Evolutionary conservation across 2,888 invertebrate species (phyloP), one percentile per base, ranked within the genome.

Genomic region (Thelaira solivaga): DNA sequence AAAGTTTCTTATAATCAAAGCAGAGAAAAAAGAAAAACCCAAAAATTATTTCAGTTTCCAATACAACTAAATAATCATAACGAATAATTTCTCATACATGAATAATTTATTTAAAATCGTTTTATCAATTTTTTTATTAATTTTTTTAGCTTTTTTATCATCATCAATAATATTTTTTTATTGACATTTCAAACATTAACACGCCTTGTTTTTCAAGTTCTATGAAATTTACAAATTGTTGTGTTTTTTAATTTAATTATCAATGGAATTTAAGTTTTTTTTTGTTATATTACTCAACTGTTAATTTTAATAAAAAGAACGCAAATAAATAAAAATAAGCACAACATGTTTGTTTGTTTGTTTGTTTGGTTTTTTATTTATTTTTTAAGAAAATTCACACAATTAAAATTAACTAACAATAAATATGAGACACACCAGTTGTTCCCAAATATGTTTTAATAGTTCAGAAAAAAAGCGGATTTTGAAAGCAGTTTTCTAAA

Each of bases 181-280:
- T 31, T 24, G 59, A 65, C 47, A 59, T 34, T 41, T 61, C 24
- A 31, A 61, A 4, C 24, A 29, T 26, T 73, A 61, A 49, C 49
- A 65, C 57, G 73, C 73, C 73, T 65, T 65, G 49, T 45, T 64
- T 74, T 74, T 73, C 47, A 57, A 65, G 57, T 57, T 73, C 36
- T 34, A n/a, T 57, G 39, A 16, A 73, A 55, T 49, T 41, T 18
- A 16, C n/a, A 39, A 45, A 7, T 55, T 72, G 24, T 39, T 72
- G 1, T 39, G n/a, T 73, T 57, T 39, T 47, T 18, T 7, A 36
- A 57, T 49, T 64, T 43, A 41, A 41, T 73, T 73, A 47, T 16
- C 31, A 31, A 29, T 39, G 29, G 10, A 39, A 39, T n/a, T 39
- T 47, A 47, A 55, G 18, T 57, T 31, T 26, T 57, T 39, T n/a